Conservation (phyloP, 2,797 vertebrate species). For the Takifugu ocellatus region DNA sequence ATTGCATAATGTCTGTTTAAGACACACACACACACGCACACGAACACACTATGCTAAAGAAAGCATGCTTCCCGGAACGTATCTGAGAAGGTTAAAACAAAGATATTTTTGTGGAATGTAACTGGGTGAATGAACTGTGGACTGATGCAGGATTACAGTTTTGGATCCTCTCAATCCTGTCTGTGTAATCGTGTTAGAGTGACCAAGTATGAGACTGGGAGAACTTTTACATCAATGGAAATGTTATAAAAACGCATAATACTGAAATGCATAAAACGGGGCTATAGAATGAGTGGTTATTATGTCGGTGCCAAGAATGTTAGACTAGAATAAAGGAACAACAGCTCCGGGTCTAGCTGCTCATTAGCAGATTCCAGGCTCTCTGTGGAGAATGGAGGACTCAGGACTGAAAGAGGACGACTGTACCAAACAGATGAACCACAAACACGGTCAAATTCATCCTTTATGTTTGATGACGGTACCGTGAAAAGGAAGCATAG, state of each 20-base stretch:
- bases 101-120: not conserved
- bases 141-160: too few species aligned
- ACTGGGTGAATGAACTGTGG: not conserved
- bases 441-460: conserved; percentile 18
- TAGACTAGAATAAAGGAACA: conserved; percentile 18
- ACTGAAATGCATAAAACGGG: too few species aligned
- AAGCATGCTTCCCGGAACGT: conserved; percentile 34
- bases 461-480: not conserved
- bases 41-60: conserved; percentile 23
- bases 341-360: conserved; percentile 40
- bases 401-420: conserved; percentile 13
- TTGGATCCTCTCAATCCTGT: too few species aligned
- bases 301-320: too few species aligned
- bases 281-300: too few species aligned
- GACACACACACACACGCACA: conserved; percentile 1
- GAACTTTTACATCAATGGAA: too few species aligned
- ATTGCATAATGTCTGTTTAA: conserved; percentile 62
- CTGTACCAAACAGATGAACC: conserved; percentile 30
- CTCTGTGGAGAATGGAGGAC: conserved; percentile 44
- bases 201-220: too few species aligned
- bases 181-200: too few species aligned
- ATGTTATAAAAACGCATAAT: too few species aligned
- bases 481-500: not conserved
- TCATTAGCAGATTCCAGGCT: conserved; percentile 68
- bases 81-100: not conserved